Base-by-base conservation (phyloP, 2,797 vertebrate species). In the Cheirogaleus major region DNA sequence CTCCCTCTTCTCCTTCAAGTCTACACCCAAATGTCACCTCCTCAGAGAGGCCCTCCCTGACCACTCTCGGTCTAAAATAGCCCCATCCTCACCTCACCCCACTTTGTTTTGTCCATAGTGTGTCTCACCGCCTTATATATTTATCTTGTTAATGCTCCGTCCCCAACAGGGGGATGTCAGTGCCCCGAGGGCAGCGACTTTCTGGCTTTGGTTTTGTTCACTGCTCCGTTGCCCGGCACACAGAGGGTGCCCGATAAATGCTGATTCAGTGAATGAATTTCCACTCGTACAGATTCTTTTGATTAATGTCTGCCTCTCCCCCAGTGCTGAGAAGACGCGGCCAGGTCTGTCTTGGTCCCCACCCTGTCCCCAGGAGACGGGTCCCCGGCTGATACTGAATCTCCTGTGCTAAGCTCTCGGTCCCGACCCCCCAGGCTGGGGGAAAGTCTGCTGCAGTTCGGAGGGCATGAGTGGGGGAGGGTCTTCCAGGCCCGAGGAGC, bases 331-430 rank as follows among this genome's bases (percentile, higher is more conserved):
- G 35, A 69, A 12, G 43, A 20, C 14, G 30, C 8, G 41, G 41
- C 30, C 59, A 63, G 59, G 59, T 61, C 18, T 78, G 75, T 50
- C 9, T 14, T 2, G 41, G 79, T 67, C 63, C 23, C 32, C 9
- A 7, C 45, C 4, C 8, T 7, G n/a, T 52, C 32, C 45, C 32
- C n/a, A 12, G 4, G 7, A 67, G 7, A 52, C 35, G 45, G 38
- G 20, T 27, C 23, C 9, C 10, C 2, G 2, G 23, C n/a, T 27
- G 8, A 0, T 11, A 14, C n/a, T 7, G 32, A 27, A 10, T 67
- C 32, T 48, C 27, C 27, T 27, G 61, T 67, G 18, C 45, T 52
- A 1, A 12, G 5, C 45, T 32, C 63, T 12, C 5, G 32, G 82
- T 50, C 27, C 45, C 82, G 15, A 17, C 4, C 63, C n/a, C n/a